These are phyloP conservation scores for Bombus picipes DNA, from an alignment of 1,140 invertebrate genomes.

Conservation along the genomic window DNA sequence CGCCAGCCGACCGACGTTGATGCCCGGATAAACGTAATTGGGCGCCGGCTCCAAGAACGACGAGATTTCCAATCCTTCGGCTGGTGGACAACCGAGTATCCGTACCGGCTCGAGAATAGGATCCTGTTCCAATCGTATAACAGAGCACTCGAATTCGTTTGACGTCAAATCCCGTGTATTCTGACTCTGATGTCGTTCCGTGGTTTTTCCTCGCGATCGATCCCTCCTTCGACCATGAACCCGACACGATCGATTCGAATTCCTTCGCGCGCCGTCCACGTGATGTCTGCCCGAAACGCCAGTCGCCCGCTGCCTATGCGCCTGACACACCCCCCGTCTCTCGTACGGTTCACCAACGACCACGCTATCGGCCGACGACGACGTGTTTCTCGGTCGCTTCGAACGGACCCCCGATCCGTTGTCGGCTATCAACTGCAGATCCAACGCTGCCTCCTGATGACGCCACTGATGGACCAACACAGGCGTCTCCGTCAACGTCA, in stretches of 20 bases:
- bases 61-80: constrained; percentile 56
- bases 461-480: constrained; percentile 49
- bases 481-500: neutral
- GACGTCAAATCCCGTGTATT: constrained; percentile 51
- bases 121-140: constrained; percentile 61
- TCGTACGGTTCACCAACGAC: constrained; percentile 17
- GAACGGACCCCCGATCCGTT: constrained; percentile 49
- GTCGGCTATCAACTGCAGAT: constrained; percentile 47
- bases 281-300: constrained; percentile 43
- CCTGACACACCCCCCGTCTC: constrained; percentile 18
- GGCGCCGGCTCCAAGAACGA: constrained; percentile 58
- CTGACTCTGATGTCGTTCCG: constrained; percentile 38
- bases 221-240: constrained; percentile 63
- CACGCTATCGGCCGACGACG: constrained; percentile 25
- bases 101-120: constrained; percentile 61
- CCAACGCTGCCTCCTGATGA: constrained; percentile 51
- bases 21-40: constrained; percentile 50
- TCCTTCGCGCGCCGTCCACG: constrained; percentile 45
- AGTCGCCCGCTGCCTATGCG: constrained; percentile 45
- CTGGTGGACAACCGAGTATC: constrained; percentile 59
- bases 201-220: constrained; percentile 46
- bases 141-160: constrained; percentile 56
- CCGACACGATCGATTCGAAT: constrained; percentile 54
- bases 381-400: constrained; percentile 49
- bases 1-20: constrained; percentile 43